phyloP scores from a whole-genome alignment of 1,140 invertebrate species.

The Drosophila simulans region DNA sequence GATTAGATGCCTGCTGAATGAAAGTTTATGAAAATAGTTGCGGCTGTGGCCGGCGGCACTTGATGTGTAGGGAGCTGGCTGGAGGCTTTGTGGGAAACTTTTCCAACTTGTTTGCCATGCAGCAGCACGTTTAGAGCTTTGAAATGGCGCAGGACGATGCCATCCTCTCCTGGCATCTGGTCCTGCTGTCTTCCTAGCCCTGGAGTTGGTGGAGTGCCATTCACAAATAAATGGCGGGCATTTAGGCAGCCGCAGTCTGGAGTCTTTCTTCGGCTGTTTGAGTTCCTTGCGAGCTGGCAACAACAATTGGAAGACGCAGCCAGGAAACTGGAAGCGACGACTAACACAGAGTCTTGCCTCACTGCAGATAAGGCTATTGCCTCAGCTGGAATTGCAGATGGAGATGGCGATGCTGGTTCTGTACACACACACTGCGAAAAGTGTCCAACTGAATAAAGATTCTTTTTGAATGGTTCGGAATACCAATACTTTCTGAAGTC shows the following conservation, averaged over 20 bases:
- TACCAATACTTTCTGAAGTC: no score
- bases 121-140: slow-evolving; percentile 48
- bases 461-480: no score
- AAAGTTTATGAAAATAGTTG: slow-evolving; percentile 55
- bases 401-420: slow-evolving; percentile 2
- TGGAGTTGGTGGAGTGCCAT: slow-evolving; percentile 58
- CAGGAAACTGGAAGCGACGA: slow-evolving; percentile 4
- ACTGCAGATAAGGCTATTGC: slow-evolving; percentile 78
- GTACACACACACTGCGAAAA: slow-evolving; percentile 2
- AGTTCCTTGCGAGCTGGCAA: slow-evolving; percentile 44
- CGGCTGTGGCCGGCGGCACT: slow-evolving; percentile 13
- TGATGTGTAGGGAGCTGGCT: slow-evolving; percentile 11
- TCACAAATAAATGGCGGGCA: slow-evolving; percentile 79
- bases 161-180: neutral
- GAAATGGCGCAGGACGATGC: slow-evolving; percentile 56
- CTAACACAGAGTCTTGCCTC: slow-evolving; percentile 50
- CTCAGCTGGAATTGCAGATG: slow-evolving; percentile 45
- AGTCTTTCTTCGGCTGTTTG: slow-evolving; percentile 43
- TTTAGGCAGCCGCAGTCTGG: slow-evolving; percentile 60
- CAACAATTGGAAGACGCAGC: slow-evolving; percentile 61
- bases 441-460: neutral
- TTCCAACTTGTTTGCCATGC: slow-evolving; percentile 49
- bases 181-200: slow-evolving; percentile 25
- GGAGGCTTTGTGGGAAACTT: slow-evolving; percentile 37
- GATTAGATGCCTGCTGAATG: slow-evolving; percentile 55